Evolutionary conservation across 2,113 vertebrate species (phyloP), one percentile per base, ranked within the genome.

Genomic region (Columba janthina): DNA sequence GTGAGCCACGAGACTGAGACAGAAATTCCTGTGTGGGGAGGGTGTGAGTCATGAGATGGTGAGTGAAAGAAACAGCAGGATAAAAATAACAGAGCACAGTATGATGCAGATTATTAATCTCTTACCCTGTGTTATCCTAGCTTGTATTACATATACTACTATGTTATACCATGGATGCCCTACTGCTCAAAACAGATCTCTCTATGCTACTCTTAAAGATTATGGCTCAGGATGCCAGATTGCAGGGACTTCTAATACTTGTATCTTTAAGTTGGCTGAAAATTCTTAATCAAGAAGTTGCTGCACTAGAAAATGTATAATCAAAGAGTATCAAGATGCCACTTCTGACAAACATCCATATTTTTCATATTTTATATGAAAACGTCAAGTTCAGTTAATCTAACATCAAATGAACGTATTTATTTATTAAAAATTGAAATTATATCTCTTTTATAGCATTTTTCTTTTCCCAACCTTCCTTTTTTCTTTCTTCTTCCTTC

Each of bases 61-160:
- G 85, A 97, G 93, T 90, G 85, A 93, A 96, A 86, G 93, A 95
- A 94, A 78, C 88, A 91, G 85, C 69, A 58, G 94, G 90, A 93
- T 96, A 96, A 96, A 96, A 95, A 96, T 95, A 94, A 90, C 90
- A 72, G 92, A 51, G 64, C 76, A 53, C 80, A 88, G 64, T 81
- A 28, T 32, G 93, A 88, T 96, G 88, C 88, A 74, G 85, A 94
- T 82, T 95, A 89, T 96, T 95, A 97, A 96, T 94, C 88, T 86
- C 88, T 75, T 54, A 36, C 88, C 32, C 85, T 71, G 60, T 85
- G 78, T 97, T 96, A 96, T 94, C 95, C 89, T 72, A 31, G 26
- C 88, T 61, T 72, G 88, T 88, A 78, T 88, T 94, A 83, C 84
- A 85, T 85, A 64, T 13, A 34, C 38, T 18, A 6, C 54, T 82